Evolutionary conservation across 2,113 vertebrate genomes (phyloP).

Genomic region (Lethenteron camtschaticum): DNA sequence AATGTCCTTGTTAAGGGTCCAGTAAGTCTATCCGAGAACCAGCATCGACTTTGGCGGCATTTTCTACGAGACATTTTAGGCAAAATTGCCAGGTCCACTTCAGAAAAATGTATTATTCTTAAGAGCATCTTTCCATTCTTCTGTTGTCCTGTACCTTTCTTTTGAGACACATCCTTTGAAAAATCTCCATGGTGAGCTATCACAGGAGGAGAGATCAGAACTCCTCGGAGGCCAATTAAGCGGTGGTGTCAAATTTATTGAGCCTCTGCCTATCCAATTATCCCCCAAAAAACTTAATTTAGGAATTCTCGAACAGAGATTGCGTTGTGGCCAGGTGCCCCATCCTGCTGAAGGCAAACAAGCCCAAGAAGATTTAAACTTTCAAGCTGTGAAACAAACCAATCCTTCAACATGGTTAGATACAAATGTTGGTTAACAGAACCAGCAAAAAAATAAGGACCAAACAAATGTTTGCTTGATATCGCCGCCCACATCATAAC

Average conservation of each 20-base stretch:
- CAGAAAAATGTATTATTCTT: too few species aligned
- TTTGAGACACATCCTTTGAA: background rate
- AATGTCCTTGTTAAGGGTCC: too few species aligned
- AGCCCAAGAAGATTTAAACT: background rate
- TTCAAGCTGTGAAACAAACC: background rate
- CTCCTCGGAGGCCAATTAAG: background rate
- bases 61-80: too few species aligned
- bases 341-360: background rate
- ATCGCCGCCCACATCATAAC: background rate
- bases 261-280: background rate
- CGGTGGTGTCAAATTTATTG: background rate
- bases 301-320: background rate
- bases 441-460: background rate
- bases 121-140: too few species aligned
- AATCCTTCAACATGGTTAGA: background rate
- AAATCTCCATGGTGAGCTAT: background rate
- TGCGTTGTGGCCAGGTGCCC: background rate
- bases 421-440: background rate
- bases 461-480: background rate
- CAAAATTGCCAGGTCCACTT: too few species aligned
- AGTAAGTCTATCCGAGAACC: too few species aligned
- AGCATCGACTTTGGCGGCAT: too few species aligned
- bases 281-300: background rate
- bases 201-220: background rate
- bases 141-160: background rate